Percentiles rank a stretch among this genome's conserved stretches.
phyloP scores from a whole-genome alignment of 2,797 vertebrate genomes.

The Benthosema pterotum region DNA sequence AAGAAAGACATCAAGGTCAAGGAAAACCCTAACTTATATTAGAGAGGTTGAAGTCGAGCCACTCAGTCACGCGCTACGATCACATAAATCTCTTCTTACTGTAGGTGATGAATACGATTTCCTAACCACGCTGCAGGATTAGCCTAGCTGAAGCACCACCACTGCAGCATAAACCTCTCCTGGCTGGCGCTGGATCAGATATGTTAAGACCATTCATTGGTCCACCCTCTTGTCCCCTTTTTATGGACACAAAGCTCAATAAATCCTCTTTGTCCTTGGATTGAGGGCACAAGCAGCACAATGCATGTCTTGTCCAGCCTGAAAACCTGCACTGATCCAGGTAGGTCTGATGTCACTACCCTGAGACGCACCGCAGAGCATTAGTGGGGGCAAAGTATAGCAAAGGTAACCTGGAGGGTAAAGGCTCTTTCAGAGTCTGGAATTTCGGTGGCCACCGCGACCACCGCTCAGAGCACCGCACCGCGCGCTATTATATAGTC shows the following conservation, averaged over 20 bases:
- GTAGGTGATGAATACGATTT: neutral
- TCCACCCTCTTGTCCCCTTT: slow-evolving; percentile 7
- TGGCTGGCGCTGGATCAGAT: neutral
- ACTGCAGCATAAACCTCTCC: neutral
- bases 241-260: neutral
- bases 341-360: neutral
- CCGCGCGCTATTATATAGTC: too few species aligned
- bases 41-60: neutral
- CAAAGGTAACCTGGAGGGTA: neutral
- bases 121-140: slow-evolving; percentile 3
- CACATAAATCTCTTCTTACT: neutral
- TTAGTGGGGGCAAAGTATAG: neutral
- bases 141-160: neutral
- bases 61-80: neutral
- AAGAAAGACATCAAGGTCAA: too few species aligned
- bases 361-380: too few species aligned
- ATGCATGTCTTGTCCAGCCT: slow-evolving; percentile 6
- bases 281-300: neutral
- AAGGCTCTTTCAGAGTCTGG: too few species aligned
- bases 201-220: slow-evolving; percentile 8
- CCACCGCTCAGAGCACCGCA: too few species aligned
- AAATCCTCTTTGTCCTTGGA: slow-evolving; percentile 8
- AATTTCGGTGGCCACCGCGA: too few species aligned
- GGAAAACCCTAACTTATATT: slow-evolving; percentile 25
- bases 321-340: neutral